These are phyloP conservation scores for Cherax quadricarinatus DNA, from an alignment of 1,140 invertebrate genomes.

Conservation along the genomic window DNA sequence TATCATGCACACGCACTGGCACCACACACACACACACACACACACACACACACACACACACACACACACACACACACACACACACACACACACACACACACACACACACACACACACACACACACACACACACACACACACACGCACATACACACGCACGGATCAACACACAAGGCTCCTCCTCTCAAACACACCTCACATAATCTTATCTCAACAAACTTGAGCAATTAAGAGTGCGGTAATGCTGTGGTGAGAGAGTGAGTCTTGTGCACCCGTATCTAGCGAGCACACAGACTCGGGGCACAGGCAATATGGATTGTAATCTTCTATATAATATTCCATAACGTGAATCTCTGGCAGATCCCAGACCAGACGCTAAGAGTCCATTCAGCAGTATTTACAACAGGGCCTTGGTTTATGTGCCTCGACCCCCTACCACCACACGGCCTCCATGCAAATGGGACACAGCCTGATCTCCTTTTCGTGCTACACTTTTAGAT, in stretches of 20 bases:
- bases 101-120: too few relatives aligned
- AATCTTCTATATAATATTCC: conserved; percentile 41
- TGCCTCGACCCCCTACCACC: background rate
- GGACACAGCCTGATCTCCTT: background rate
- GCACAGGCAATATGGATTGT: conserved; percentile 16
- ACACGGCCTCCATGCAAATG: background rate
- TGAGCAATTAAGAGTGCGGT: conserved; percentile 20
- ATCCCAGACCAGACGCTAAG: conserved; percentile 24
- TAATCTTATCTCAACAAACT: conserved; percentile 20
- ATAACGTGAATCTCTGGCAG: conserved; percentile 5
- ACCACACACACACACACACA: background rate
- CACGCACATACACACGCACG: background rate
- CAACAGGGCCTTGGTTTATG: background rate
- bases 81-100: too few relatives aligned
- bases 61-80: too few relatives aligned
- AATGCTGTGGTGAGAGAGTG: background rate
- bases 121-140: too few relatives aligned
- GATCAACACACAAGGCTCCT: conserved; percentile 12
- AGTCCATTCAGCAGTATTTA: conserved; percentile 33
- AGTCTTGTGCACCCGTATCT: background rate
- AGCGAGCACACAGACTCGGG: background rate
- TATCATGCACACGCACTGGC: background rate
- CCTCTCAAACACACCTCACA: background rate
- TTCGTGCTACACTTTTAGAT: too few relatives aligned
- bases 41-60: too few relatives aligned